Evolutionary conservation across 2,797 vertebrate genomes (phyloP).

Genomic region (Phylloscopus collybita): DNA sequence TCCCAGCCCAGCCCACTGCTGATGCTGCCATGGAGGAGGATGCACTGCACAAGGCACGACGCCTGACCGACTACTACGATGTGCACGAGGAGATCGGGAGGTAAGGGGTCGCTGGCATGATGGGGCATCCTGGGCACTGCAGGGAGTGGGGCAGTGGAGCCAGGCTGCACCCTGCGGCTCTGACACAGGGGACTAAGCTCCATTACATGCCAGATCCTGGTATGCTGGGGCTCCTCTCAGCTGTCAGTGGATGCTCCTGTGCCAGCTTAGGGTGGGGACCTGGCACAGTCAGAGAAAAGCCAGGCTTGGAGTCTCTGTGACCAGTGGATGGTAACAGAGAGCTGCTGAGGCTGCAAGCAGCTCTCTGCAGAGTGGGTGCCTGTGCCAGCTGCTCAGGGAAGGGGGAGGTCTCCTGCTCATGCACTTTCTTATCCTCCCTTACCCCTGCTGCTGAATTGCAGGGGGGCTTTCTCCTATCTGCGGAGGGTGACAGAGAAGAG

Average conservation of each 20-base stretch:
- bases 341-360: background rate
- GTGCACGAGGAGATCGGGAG: slow-evolving; percentile 94
- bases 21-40: slow-evolving; percentile 83
- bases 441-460: slow-evolving; percentile 6
- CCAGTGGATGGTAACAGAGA: background rate
- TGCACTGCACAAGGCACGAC: slow-evolving; percentile 78
- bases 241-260: accelerated
- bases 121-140: background rate
- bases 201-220: background rate
- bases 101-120: slow-evolving; percentile 23
- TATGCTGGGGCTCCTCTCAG: background rate
- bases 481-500: slow-evolving; percentile 90
- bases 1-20: slow-evolving; percentile 72
- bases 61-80: slow-evolving; percentile 91
- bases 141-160: background rate
- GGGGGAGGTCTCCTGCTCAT: background rate
- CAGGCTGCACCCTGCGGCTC: background rate
- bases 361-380: background rate
- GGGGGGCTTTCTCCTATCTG: slow-evolving; percentile 95
- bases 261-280: background rate
- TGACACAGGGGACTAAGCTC: accelerated
- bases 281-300: background rate
- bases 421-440: background rate
- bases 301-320: background rate
- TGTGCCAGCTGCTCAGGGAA: background rate